Base-by-base conservation (phyloP, 2,888 invertebrate species). In the Lochmaea capreae region DNA sequence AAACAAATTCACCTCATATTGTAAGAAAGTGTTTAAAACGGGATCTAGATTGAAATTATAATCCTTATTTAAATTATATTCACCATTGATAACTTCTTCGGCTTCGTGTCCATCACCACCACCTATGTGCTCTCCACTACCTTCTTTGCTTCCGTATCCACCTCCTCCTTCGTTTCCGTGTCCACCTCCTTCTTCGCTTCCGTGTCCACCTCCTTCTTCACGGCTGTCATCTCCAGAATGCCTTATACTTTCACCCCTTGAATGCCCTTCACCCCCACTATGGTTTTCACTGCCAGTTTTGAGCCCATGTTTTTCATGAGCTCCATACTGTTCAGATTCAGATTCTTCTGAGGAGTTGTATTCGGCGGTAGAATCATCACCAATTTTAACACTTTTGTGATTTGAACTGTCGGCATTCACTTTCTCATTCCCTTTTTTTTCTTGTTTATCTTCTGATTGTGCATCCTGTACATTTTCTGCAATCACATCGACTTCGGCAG, bases 51-150 rank as follows among this genome's bases (percentile, higher is more conserved):
- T 67, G 57, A 68, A 33, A 4, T 33, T 49, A 16, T 46, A 68
- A 11, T 10, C 10, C 3, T 33, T 58, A 39, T 10, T 39, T 5
- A 4, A 67, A 43, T 12, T 10, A 42, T 59, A 61, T 46, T 69
- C 46, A 26, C 73, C 75, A 11, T 77, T 76, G 14, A 67, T 65
- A 49, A 72, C 68, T 66, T 74, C 77, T 59, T 71, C 72, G 39
- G 67, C 74, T 54, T 76, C 75, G 59, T 71, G 70, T 16, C 75
- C 77, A 76, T 72, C 67, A 22, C 75, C 71, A 26, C 71, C 66
- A 22, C 76, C 77, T 43, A 75, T 74, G 52, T 75, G 72, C 6
- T 57, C 69, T 61, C 59, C 69, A 54, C 75, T 75, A 59, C 74
- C 66, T 46, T 75, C 74, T 9, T 39, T 9, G 42, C 75, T 74